Conservation (phyloP, 2,113 vertebrate species). For the Bungarus multicinctus region DNA sequence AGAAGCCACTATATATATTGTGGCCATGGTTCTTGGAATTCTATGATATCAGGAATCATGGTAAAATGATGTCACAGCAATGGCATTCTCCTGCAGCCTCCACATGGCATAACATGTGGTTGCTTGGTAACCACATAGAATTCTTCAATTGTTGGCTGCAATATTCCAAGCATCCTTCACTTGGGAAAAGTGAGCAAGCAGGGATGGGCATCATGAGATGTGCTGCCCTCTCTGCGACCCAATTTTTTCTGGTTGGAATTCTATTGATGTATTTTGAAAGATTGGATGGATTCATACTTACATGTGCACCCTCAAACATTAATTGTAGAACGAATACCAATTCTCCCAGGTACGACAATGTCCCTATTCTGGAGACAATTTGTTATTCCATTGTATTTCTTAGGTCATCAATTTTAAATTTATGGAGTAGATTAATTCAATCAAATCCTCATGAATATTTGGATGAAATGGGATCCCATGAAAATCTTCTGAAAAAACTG, state of each 20-base stretch:
- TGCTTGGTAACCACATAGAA: not conserved
- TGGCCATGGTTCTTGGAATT: too few relatives aligned
- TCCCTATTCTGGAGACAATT: not conserved
- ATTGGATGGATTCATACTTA: not conserved
- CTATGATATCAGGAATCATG: too few relatives aligned
- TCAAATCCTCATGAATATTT: too few relatives aligned
- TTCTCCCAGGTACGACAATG: not conserved
- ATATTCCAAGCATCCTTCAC: not conserved
- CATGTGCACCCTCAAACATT: not conserved
- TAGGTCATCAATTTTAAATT: not conserved
- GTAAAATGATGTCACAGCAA: too few relatives aligned
- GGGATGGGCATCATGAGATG: not conserved
- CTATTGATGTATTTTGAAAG: not conserved
- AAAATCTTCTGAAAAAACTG: too few relatives aligned
- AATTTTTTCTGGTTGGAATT: not conserved
- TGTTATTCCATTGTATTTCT: fast-evolving
- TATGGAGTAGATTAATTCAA: too few relatives aligned
- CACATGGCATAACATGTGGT: not conserved
- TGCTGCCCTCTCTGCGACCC: not conserved
- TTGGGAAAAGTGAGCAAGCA: not conserved
- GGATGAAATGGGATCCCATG: too few relatives aligned
- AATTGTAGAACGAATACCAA: not conserved
- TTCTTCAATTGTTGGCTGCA: not conserved
- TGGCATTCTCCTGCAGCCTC: not conserved
- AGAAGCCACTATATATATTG: not conserved